phyloP scores from a whole-genome alignment of 2,888 invertebrate genomes.

The Plebejus argus region DNA sequence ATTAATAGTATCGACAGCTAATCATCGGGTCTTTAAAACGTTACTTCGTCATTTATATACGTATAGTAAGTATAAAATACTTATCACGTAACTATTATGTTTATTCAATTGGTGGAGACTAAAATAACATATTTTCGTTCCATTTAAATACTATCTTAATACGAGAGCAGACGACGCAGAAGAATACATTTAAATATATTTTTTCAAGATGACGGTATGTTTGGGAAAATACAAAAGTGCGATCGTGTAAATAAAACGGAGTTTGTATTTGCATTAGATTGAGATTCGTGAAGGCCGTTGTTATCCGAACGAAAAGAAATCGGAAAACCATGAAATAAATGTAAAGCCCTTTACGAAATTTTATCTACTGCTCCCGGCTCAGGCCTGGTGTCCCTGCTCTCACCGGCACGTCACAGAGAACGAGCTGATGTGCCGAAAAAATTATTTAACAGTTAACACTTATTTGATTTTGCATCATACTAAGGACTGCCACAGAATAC shows the following conservation, averaged over 20 bases:
- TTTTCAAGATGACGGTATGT: neutral
- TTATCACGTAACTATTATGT: too few species aligned
- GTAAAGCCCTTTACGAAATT: neutral
- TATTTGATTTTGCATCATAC: too few species aligned
- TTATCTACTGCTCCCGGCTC: neutral
- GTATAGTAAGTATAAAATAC: too few species aligned
- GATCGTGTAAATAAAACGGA: neutral
- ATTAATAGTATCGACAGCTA: neutral
- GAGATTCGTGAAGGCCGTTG: neutral
- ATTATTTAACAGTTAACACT: too few species aligned
- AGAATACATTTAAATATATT: neutral
- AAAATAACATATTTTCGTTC: neutral
- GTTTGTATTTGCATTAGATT: neutral
- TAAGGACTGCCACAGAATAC: too few species aligned
- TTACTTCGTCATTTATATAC: neutral
- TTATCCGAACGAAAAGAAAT: neutral
- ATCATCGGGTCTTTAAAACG: neutral
- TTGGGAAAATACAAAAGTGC: neutral
- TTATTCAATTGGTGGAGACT: neutral
- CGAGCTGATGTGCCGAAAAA: too few species aligned
- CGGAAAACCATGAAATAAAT: conserved; percentile 1
- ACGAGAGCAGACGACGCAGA: neutral
- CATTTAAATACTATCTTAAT: too few species aligned
- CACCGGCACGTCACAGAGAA: too few species aligned
- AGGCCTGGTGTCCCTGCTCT: too few species aligned